A percentile compares a stretch with the other conserved stretches of the same genome.
These are phyloP conservation scores for Meloe dianella DNA, from an alignment of 2,888 invertebrate species.

Conservation along the genomic window DNA sequence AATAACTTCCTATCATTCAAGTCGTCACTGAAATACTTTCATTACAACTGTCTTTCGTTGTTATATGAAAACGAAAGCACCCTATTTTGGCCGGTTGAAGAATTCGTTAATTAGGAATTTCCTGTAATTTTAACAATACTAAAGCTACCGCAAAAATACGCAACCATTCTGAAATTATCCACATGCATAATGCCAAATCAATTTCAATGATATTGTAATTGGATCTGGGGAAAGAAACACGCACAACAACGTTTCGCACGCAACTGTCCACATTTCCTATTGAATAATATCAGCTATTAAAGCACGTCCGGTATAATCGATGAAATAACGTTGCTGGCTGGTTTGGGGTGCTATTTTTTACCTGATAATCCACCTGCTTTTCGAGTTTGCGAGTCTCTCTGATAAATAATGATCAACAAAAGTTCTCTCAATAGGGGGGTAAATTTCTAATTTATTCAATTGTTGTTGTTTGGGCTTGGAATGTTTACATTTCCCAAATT, in stretches of 20 bases:
- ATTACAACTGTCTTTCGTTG: not conserved
- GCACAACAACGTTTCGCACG: slow-evolving; percentile 28
- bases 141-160: too few species aligned
- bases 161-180: slow-evolving; percentile 39
- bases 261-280: slow-evolving; percentile 17
- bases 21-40: not conserved
- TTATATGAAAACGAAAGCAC: too few species aligned
- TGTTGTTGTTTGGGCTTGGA: slow-evolving; percentile 21
- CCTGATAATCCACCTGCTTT: slow-evolving; percentile 33
- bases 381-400: slow-evolving; percentile 16
- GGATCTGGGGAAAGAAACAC: slow-evolving; percentile 21
- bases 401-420: not conserved
- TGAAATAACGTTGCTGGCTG: not conserved
- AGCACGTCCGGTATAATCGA: not conserved
- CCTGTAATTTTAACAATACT: too few species aligned
- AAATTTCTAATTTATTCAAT: slow-evolving; percentile 5
- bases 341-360: slow-evolving; percentile 9
- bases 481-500: slow-evolving; percentile 33
- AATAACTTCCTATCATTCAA: not conserved
- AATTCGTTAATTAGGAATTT: too few species aligned
- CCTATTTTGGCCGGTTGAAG: too few species aligned
- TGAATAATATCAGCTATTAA: slow-evolving; percentile 4
- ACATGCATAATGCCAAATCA: slow-evolving; percentile 44
- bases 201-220: slow-evolving; percentile 39
- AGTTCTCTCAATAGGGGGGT: slow-evolving; percentile 4